Evolutionary conservation across 2,888 invertebrate species (phyloP), one percentile per base, ranked within the genome.

Genomic region (Pristionchus fissidentatus): DNA sequence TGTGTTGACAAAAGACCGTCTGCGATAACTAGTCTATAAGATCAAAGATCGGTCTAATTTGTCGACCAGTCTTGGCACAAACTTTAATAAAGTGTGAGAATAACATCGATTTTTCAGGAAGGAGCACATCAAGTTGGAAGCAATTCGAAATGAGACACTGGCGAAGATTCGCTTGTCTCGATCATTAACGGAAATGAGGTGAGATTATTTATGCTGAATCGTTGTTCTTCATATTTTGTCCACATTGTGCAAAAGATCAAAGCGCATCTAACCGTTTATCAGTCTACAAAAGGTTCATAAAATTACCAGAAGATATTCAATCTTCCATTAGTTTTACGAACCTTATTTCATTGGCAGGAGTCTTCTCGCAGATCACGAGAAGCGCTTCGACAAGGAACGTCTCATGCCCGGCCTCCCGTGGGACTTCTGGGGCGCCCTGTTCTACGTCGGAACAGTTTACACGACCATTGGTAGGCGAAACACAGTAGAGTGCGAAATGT

Each of bases 381-480:
- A 86, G 26, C 75, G 86, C 38, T 82, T 90, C 43, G 84, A 85
- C 60, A 87, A 87, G 84, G 86, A 87, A 0, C 87, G 89, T 38
- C 83, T 91, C 26, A 91, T 90, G 29, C 89, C 91, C 83, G 88
- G 88, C 41, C 81, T 91, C 41, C 87, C 85, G 35, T 92, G 92
- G 91, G 92, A 92, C 83, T 90, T 91, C 62, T 93, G 93, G 93
- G 92, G 93, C 52, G 92, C 93, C n/a, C 85, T 93, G 35, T 93
- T 93, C 87, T 93, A 93, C 89, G 93, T 93, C 41, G 93, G 93
- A 26, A 93, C 93, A 1, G 91, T 93, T 10, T 93, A 93, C 87
- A 93, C 93, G 0, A 93, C 93, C 1, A 93, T 93, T 84, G 93
- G 93, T 93, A 95, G 95, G 89, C 0, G 43, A 26, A 29, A 29